Percentiles rank a stretch among this genome's conserved stretches.
Conservation (phyloP, 2,797 vertebrate genomes). For the Helicolenus hilgendorfi region DNA sequence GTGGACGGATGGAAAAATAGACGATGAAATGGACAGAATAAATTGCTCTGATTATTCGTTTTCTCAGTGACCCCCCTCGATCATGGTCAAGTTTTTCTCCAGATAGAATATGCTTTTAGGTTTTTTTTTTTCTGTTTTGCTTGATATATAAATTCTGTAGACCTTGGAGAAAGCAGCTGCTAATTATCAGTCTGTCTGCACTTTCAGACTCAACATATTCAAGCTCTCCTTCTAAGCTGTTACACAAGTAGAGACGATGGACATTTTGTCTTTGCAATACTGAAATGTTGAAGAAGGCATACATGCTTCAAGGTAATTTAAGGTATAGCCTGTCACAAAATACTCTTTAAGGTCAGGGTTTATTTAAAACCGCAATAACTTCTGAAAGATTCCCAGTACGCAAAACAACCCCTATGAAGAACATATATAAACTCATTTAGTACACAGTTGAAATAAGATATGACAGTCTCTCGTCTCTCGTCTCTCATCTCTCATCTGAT, state of each 20-base stretch:
- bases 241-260: constrained; percentile 20
- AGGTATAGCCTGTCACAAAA: neutral
- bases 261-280: constrained; percentile 1
- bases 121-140: constrained; percentile 15
- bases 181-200: constrained; percentile 53
- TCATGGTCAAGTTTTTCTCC: constrained; percentile 2
- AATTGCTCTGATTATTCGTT: neutral
- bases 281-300: neutral
- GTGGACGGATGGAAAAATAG: neutral
- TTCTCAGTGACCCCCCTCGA: constrained; percentile 19
- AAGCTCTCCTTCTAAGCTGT: constrained; percentile 15
- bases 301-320: neutral
- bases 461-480: neutral
- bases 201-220: constrained; percentile 23
- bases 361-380: neutral
- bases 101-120: constrained; percentile 24
- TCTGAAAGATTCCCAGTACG: neutral
- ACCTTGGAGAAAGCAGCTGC: constrained; percentile 37
- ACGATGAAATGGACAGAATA: constrained; percentile 7
- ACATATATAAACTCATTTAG: neutral
- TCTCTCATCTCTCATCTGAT: neutral
- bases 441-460: neutral
- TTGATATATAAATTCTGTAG: constrained; percentile 44
- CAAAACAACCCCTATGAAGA: neutral
- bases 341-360: neutral